Evolutionary conservation across 1,140 invertebrate genomes (phyloP).

Genomic region (Aphis craccivora): DNA sequence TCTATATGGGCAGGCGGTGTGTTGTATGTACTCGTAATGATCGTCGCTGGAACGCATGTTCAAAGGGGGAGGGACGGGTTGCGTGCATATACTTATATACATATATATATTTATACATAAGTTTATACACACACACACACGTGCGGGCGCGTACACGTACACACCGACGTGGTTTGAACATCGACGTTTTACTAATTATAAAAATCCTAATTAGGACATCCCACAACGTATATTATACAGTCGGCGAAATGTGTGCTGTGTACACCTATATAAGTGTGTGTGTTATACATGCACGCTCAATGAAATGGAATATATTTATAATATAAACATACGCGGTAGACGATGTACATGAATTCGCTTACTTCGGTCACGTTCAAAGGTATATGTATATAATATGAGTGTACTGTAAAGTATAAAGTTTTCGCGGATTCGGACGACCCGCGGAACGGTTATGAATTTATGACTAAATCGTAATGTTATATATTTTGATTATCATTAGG

Average conservation of each 20-base stretch:
- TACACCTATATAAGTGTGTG: neutral
- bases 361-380: neutral
- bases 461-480: neutral
- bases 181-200: slow-evolving; percentile 58
- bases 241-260: neutral
- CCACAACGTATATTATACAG: slow-evolving; percentile 2
- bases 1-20: neutral
- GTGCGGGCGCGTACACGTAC: neutral
- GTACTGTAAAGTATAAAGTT: too few relatives aligned
- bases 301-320: slow-evolving; percentile 4
- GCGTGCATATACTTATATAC: neutral
- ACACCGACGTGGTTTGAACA: slow-evolving; percentile 4
- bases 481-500: neutral
- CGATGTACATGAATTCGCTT: neutral
- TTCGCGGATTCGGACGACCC: neutral
- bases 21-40: slow-evolving; percentile 31
- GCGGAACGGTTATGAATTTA: neutral
- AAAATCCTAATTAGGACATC: slow-evolving; percentile 58
- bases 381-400: too few relatives aligned
- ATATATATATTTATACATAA: neutral
- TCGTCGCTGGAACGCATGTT: neutral
- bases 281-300: neutral
- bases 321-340: neutral
- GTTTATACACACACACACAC: neutral
- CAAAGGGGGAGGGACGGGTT: neutral